Evolutionary conservation across 2,113 vertebrate genomes (phyloP).

Genomic region (Australoheros scitulus): DNA sequence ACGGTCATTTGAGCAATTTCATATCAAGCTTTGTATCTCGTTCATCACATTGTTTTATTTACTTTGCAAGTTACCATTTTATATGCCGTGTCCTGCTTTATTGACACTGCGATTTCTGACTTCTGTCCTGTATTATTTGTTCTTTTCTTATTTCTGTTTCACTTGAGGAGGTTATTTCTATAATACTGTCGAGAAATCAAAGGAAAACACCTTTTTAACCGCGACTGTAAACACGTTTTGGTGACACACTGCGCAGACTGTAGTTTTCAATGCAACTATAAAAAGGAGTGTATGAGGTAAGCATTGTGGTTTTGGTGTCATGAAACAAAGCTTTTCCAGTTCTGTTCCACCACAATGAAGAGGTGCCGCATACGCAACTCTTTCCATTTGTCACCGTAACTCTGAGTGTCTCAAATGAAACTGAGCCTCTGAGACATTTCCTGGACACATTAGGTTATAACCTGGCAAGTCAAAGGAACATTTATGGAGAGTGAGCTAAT

Average conservation of each 20-base stretch:
- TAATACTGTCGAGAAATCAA: background rate
- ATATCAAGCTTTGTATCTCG: background rate
- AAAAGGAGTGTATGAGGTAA: slow-evolving; percentile 34
- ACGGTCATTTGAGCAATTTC: slow-evolving; percentile 4
- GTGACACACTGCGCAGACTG: background rate
- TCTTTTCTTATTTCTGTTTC: background rate
- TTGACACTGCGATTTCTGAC: slow-evolving; percentile 11
- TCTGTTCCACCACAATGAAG: slow-evolving; percentile 32
- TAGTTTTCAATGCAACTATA: slow-evolving; percentile 11
- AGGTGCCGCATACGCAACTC: slow-evolving; percentile 43
- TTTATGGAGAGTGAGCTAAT: slow-evolving; percentile 54
- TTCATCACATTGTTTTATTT: background rate
- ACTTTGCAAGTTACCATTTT: slow-evolving; percentile 4
- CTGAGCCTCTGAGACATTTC: slow-evolving; percentile 31
- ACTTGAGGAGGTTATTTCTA: background rate
- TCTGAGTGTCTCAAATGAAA: slow-evolving; percentile 23
- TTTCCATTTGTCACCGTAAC: slow-evolving; percentile 59
- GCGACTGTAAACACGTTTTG: slow-evolving; percentile 24
- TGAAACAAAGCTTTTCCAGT: slow-evolving; percentile 47
- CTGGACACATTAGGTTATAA: slow-evolving; percentile 18
- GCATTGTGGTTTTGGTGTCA: slow-evolving; percentile 37
- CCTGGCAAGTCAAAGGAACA: slow-evolving; percentile 17
- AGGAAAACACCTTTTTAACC: background rate
- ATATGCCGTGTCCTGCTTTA: slow-evolving; percentile 5
- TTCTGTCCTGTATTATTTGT: background rate